A percentile compares a stretch with the other conserved stretches of the same genome.
These are phyloP conservation scores for Ceratina calcarata DNA, from an alignment of 1,140 invertebrate genomes.

Conservation along the genomic window DNA sequence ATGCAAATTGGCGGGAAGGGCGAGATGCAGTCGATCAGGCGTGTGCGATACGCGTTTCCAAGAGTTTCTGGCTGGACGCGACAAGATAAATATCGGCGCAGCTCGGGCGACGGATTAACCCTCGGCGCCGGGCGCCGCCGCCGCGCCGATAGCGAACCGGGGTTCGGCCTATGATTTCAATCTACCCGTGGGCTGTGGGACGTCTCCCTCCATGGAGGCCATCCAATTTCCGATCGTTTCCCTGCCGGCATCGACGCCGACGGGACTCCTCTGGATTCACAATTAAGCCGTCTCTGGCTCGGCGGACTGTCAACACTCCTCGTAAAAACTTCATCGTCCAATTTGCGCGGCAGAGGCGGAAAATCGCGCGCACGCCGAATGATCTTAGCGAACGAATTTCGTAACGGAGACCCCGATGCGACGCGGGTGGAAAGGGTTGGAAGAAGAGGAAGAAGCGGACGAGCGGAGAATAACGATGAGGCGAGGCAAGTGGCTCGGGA, in stretches of 20 bases:
- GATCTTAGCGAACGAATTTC: slow-evolving; percentile 50
- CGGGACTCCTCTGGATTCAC: slow-evolving; percentile 56
- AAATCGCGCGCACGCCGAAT: slow-evolving; percentile 36
- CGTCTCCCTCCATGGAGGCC: slow-evolving; percentile 45
- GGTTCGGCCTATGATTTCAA: slow-evolving; percentile 60
- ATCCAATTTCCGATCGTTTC: slow-evolving; percentile 65
- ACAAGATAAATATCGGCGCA: slow-evolving; percentile 61
- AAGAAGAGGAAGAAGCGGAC: not conserved
- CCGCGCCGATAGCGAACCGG: slow-evolving; percentile 37
- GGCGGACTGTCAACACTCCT: slow-evolving; percentile 49
- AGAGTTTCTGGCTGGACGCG: slow-evolving; percentile 42
- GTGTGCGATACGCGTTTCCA: slow-evolving; percentile 1
- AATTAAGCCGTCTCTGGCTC: slow-evolving; percentile 55
- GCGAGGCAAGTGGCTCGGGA: not conserved
- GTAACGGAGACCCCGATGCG: slow-evolving; percentile 36
- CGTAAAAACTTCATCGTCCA: slow-evolving; percentile 59
- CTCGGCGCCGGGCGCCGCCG: slow-evolving; percentile 1
- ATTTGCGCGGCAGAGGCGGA: slow-evolving; percentile 45
- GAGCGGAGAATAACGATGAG: slow-evolving; percentile 21
- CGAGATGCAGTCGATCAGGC: slow-evolving; percentile 27
- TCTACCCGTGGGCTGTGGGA: slow-evolving; percentile 48
- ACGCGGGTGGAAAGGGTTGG: slow-evolving; percentile 8
- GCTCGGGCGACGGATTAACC: slow-evolving; percentile 54
- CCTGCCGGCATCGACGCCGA: slow-evolving; percentile 46
- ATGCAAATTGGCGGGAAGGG: slow-evolving; percentile 40